Evolutionary conservation across 1,140 invertebrate species (phyloP).

Genomic region (Cydia amplana): DNA sequence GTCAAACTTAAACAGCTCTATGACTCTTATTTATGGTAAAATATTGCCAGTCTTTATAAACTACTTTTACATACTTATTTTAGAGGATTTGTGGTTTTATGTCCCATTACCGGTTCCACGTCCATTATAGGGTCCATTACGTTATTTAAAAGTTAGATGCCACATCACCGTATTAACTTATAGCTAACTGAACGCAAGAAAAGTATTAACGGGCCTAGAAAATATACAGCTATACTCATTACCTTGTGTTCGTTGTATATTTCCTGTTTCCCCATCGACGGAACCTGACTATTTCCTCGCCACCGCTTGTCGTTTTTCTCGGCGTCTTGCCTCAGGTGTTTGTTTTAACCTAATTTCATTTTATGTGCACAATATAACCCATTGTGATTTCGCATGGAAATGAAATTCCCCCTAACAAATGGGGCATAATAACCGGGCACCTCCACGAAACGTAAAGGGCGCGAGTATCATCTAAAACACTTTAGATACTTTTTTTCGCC

Average conservation of each 20-base stretch:
- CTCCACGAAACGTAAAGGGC: neutral
- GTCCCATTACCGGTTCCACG: too few relatives aligned
- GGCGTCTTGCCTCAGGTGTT: constrained; percentile 18
- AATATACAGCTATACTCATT: neutral
- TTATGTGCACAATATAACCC: constrained; percentile 24
- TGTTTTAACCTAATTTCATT: constrained; percentile 32
- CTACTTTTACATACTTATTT: too few relatives aligned
- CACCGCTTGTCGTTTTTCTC: neutral
- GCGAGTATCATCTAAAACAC: neutral
- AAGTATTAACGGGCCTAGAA: too few relatives aligned
- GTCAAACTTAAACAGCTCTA: too few relatives aligned
- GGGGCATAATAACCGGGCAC: neutral
- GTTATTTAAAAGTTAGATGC: too few relatives aligned
- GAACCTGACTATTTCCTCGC: constrained; percentile 4
- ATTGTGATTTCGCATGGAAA: constrained; percentile 21
- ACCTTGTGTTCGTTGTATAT: neutral
- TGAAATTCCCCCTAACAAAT: constrained; percentile 21
- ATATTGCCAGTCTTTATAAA: too few relatives aligned
- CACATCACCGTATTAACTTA: too few relatives aligned
- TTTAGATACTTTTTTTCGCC: too few relatives aligned
- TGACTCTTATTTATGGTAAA: too few relatives aligned
- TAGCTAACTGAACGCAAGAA: too few relatives aligned
- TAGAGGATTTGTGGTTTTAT: too few relatives aligned
- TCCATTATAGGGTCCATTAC: too few relatives aligned
- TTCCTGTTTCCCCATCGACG: neutral